Base-by-base conservation (phyloP, 2,113 vertebrate genomes). In the Tragelaphus scriptus region DNA sequence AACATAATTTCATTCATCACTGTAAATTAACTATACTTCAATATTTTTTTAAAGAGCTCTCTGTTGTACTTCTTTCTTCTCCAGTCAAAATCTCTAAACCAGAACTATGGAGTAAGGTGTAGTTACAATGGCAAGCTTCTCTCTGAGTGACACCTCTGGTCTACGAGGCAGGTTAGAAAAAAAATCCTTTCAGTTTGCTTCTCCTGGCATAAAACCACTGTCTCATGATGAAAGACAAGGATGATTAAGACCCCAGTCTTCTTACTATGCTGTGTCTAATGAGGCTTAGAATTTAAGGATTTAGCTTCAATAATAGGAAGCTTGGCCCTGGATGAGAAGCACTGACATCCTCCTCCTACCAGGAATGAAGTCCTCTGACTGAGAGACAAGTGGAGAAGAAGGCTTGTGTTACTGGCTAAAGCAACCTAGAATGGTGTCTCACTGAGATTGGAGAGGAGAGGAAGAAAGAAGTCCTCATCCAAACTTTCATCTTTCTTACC, bases 361-460 rank as follows among this genome's bases (percentile, higher is more conserved):
- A 16, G 47, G 11, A 75, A 61, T 25, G 15, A 80, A 25, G 17
- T 36, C 2, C 0, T 55, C n/a, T 19, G 15, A 12, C 25, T 81
- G 16, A 19, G 32, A 87, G 71, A n/a, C 3, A 3, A 15, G 4
- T 6, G 12, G 9, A 17, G 12, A 47, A 44, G 4, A 6, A 75
- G 25, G 4, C 15, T 49, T 13, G 14, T 6, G 14, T 14, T 71
- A 68, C 53, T 44, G 1, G 8, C 26, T 75, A 19, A 2, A 4
- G 13, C 0, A 49, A 12, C 17, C 11, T 11, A 2, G 3, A 58
- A 3, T 9, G 9, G 23, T 0, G 2, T 14, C 36, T n/a, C 25
- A 40, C 3, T 36, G 12, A 40, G 12, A 21, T 19, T 30, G 6
- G 8, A 93, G 5, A n/a, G 2, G 14, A 44, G 4, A 56, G 2